Evolutionary conservation across 2,888 invertebrate genomes (phyloP).

Genomic region (Aethes cnicana): DNA sequence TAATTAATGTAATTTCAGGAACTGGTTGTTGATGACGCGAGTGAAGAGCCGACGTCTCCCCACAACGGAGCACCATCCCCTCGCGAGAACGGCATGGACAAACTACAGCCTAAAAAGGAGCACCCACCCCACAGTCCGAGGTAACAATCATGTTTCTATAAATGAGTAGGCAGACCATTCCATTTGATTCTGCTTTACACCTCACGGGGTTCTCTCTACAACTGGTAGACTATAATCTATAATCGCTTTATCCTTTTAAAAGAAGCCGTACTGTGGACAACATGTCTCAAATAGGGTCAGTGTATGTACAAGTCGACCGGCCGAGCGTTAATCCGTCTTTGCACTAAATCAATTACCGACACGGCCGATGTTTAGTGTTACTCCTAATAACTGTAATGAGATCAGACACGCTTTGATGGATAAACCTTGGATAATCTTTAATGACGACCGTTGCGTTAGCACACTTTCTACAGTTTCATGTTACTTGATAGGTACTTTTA

Average conservation of each 20-base stretch:
- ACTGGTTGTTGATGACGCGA: slow-evolving; percentile 96
- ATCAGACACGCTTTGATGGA: slow-evolving; percentile 62
- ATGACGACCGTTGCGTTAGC: slow-evolving; percentile 43
- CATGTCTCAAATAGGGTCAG: slow-evolving; percentile 62
- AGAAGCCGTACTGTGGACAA: slow-evolving; percentile 61
- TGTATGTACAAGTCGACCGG: slow-evolving; percentile 52
- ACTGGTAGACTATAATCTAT: slow-evolving; percentile 54
- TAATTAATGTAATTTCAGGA: slow-evolving; percentile 86
- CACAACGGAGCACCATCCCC: slow-evolving; percentile 95
- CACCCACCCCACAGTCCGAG: slow-evolving; percentile 87
- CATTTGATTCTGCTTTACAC: slow-evolving; percentile 40
- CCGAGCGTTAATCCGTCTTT: slow-evolving; percentile 63
- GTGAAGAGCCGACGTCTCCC: slow-evolving; percentile 93
- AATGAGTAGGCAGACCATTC: not conserved
- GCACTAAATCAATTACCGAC: slow-evolving; percentile 70
- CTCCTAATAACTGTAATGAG: slow-evolving; percentile 64
- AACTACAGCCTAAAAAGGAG: slow-evolving; percentile 89
- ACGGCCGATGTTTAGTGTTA: slow-evolving; percentile 47
- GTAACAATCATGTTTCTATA: slow-evolving; percentile 43
- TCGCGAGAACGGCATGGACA: slow-evolving; percentile 92
- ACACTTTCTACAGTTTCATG: slow-evolving; percentile 24
- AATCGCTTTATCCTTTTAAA: slow-evolving; percentile 71
- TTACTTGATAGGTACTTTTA: slow-evolving; percentile 3
- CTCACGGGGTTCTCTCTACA: slow-evolving; percentile 45
- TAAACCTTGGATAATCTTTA: slow-evolving; percentile 54